A percentile compares a stretch with the other conserved stretches of the same genome.
Conservation (phyloP, 2,797 vertebrate genomes). For the Threskiornis aethiopicus region DNA sequence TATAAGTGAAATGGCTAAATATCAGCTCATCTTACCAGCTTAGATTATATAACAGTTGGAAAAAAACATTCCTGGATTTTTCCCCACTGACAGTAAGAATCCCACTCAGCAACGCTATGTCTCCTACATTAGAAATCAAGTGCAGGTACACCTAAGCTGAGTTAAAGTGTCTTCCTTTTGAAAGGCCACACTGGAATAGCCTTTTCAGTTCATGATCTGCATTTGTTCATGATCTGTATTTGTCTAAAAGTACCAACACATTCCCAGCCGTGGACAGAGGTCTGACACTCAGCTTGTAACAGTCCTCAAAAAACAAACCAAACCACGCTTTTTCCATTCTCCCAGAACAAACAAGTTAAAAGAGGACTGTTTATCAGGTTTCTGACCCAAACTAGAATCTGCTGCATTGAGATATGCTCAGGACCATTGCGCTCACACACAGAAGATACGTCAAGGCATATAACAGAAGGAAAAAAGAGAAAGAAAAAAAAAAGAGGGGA, state of each 20-base stretch:
- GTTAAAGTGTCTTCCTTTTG: not conserved
- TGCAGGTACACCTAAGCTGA: not conserved
- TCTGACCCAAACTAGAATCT: not conserved
- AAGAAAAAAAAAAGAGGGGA: rapidly evolving
- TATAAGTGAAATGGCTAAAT: slow-evolving; percentile 8
- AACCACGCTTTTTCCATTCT: not conserved
- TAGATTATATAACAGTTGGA: not conserved
- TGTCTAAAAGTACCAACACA: not conserved
- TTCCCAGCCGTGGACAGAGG: not conserved
- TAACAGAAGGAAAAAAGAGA: not conserved
- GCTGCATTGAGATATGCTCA: not conserved
- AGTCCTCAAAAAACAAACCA: not conserved
- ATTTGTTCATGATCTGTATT: not conserved
- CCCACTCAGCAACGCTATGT: rapidly evolving
- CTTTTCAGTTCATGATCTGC: not conserved
- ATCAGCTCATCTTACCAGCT: not conserved
- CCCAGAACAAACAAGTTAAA: not conserved
- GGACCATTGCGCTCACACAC: not conserved
- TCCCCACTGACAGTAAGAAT: not conserved
- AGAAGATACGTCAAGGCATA: not conserved
- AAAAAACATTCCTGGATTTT: not conserved
- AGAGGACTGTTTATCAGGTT: not conserved
- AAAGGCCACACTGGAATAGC: not conserved
- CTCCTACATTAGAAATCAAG: not conserved
- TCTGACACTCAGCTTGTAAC: not conserved